Evolutionary conservation across 2,113 vertebrate genomes (phyloP), one percentile per base, ranked within the genome.

Genomic region (Leptodactylus fuscus): DNA sequence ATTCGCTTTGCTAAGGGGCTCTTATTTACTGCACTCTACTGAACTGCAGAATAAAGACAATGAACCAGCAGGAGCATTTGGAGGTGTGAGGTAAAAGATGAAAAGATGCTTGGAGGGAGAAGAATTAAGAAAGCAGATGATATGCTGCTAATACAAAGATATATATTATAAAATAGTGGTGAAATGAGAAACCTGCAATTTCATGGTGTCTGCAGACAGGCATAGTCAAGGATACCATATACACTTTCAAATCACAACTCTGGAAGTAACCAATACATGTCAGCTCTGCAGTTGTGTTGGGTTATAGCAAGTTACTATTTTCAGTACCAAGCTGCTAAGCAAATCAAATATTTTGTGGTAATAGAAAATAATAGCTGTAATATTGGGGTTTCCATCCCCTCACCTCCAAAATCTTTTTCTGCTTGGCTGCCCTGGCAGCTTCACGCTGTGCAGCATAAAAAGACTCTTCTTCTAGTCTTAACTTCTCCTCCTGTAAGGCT

Each of bases 401-500:
- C 97, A 98, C 97, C 98, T 99, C 97, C 97, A 95, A 94, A 91
- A 95, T 92, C 93, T 95, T 97, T 94, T 92, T 96, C 92, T 97
- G 96, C 93, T 96, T 97, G 90, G 97, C 95, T 95, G 97, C 94
- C 96, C 95, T 97, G 94, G 97, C 97, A 92, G 95, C 96, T 94
- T 98, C 95, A 86, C 98, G 97, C 91, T 99, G 96, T 91, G 94
- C 95, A 89, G 95, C 95, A 94, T 96, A 96, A 95, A 94, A 95
- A 96, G 97, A 96, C 94, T 99, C 98, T 90, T 99, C 98, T 97
- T 99, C 98, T 98, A 97, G 94, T 96, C 95, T 98, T 94, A 99
- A 97, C 95, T 96, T 96, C 96, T 99, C 97, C 93, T 99, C 98
- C 94, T 97, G 96, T 96, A 96, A 96, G 95, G 96, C 97, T 98